These are phyloP conservation scores for Muntiacus muntjak DNA, from an alignment of 2,113 vertebrate genomes.

Conservation along the genomic window DNA sequence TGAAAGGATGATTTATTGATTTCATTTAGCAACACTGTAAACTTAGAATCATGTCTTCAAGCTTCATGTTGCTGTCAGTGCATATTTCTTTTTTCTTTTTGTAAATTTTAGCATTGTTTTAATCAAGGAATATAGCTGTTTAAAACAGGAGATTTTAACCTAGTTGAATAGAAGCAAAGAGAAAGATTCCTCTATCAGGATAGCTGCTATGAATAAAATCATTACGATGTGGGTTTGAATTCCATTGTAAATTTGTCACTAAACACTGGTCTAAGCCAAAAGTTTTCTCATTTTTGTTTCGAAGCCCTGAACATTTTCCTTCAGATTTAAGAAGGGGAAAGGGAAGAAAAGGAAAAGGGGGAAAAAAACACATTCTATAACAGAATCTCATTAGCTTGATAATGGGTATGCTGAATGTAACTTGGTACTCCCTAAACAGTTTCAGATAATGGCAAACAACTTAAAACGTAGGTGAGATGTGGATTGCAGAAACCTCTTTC, in stretches of 20 bases:
- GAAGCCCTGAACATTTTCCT: not conserved
- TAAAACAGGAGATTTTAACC: conserved; percentile 54
- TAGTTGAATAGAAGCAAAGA: conserved; percentile 35
- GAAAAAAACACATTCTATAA: fast-evolving
- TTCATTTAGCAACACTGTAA: not conserved
- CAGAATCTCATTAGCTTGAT: not conserved
- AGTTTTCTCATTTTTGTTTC: conserved; percentile 21
- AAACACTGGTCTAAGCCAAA: conserved; percentile 29
- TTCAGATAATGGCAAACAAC: not conserved
- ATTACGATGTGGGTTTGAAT: not conserved
- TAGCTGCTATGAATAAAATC: not conserved
- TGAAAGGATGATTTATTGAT: not conserved
- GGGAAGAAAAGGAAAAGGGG: not conserved
- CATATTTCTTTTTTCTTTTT: not conserved
- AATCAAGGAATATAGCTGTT: conserved; percentile 67
- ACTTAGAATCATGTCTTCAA: not conserved
- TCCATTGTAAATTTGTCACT: conserved; percentile 39
- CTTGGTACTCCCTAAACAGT: not conserved
- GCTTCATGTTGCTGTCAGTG: not conserved
- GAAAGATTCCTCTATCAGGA: conserved; percentile 19
- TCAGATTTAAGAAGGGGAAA: not conserved
- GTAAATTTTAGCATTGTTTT: conserved; percentile 54
- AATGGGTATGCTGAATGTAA: not conserved
- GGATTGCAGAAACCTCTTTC: not conserved
- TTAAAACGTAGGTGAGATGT: not conserved